Evolutionary conservation across 2,888 invertebrate genomes (phyloP).

Genomic region (Leucoptera coffeella): DNA sequence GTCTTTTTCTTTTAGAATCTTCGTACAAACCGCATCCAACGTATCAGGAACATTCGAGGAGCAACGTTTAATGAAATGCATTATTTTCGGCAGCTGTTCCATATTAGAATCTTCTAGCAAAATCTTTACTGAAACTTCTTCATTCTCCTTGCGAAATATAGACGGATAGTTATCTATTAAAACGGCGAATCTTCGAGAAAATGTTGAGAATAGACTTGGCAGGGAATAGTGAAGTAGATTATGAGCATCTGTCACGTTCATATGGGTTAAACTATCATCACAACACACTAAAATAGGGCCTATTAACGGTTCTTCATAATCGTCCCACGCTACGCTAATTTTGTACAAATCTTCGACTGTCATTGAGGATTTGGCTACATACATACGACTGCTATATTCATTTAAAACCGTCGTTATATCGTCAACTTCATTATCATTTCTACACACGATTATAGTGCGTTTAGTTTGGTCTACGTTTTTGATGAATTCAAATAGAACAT

Average conservation of each 20-base stretch:
- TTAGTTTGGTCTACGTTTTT: constrained; percentile 26
- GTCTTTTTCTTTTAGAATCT: constrained; percentile 27
- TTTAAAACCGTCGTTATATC: constrained; percentile 17
- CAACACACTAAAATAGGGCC: constrained; percentile 59
- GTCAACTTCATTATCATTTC: constrained; percentile 48
- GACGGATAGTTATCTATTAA: constrained; percentile 56
- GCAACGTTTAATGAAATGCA: constrained; percentile 51
- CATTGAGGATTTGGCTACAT: constrained; percentile 24
- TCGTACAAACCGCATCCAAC: constrained; percentile 19
- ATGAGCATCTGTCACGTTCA: constrained; percentile 59
- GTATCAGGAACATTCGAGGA: constrained; percentile 22
- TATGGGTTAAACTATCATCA: constrained; percentile 58
- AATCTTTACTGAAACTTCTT: constrained; percentile 35
- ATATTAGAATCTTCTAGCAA: constrained; percentile 54
- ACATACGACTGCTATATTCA: constrained; percentile 14
- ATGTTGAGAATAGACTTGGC: constrained; percentile 58
- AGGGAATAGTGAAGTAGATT: constrained; percentile 68
- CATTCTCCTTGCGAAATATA: constrained; percentile 17
- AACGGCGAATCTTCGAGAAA: constrained; percentile 63
- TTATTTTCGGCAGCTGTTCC: constrained; percentile 54
- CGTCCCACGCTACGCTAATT: constrained; percentile 24
- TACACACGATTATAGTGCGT: constrained; percentile 60
- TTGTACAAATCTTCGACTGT: constrained; percentile 27
- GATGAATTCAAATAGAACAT: constrained; percentile 39
- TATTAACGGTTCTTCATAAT: constrained; percentile 24